Conservation (phyloP, 2,888 invertebrate species). For the Epinotia bilunana region DNA sequence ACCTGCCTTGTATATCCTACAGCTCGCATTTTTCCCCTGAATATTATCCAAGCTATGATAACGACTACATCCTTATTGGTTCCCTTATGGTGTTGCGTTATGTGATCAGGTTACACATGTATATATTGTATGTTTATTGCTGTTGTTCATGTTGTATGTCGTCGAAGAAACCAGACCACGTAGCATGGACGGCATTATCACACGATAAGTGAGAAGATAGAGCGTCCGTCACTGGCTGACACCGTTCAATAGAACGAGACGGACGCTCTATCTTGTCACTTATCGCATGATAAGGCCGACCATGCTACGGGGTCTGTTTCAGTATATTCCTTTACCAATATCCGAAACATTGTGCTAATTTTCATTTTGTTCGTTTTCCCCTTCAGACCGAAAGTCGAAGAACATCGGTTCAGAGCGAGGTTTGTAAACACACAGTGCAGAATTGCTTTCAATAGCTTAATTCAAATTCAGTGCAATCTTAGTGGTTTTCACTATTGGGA, state of each 20-base stretch:
- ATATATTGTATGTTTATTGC: background rate
- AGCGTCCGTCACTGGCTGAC: too few relatives aligned
- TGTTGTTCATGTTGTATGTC: background rate
- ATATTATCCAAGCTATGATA: background rate
- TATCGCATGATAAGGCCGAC: too few relatives aligned
- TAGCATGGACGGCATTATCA: too few relatives aligned
- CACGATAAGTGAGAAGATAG: too few relatives aligned
- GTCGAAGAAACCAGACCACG: background rate
- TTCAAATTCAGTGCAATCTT: too few relatives aligned
- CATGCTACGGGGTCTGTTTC: too few relatives aligned
- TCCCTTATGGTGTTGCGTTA: background rate
- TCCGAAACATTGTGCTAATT: conserved; percentile 56
- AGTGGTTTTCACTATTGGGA: too few relatives aligned
- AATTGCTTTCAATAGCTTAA: conserved; percentile 13
- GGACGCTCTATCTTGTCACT: too few relatives aligned
- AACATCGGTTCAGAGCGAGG: conserved; percentile 73
- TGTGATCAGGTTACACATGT: conserved; percentile 1
- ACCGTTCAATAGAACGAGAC: too few relatives aligned
- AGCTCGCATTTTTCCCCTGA: background rate
- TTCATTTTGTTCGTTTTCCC: conserved; percentile 49
- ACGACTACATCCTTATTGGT: background rate
- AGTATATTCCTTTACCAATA: conserved; percentile 2
- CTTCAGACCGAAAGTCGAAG: conserved; percentile 75
- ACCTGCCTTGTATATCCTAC: conserved; percentile 14
- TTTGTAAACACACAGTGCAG: conserved; percentile 52